Evolutionary conservation across 2,113 vertebrate species (phyloP).

Genomic region (Passer domesticus): DNA sequence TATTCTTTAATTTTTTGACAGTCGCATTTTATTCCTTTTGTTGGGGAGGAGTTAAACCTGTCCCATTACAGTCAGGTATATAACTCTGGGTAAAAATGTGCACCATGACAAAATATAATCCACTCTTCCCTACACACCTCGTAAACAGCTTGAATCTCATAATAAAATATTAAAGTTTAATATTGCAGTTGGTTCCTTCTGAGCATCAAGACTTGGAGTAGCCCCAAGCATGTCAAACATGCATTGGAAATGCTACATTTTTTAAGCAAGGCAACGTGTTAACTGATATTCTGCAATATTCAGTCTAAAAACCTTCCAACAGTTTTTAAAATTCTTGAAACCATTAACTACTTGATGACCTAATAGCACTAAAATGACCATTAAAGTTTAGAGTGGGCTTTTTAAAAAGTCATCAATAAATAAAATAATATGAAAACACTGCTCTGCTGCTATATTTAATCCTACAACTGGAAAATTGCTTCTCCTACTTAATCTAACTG

Average conservation of each 20-base stretch:
- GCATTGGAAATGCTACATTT: neutral
- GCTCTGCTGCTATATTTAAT: conserved; percentile 18
- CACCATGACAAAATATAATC: conserved; percentile 19
- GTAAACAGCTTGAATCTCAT: conserved; percentile 44
- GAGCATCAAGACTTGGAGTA: conserved; percentile 25
- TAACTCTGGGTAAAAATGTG: neutral
- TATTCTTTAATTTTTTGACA: neutral
- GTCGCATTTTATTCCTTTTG: neutral
- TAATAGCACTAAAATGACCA: conserved; percentile 7
- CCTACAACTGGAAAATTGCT: neutral
- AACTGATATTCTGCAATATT: neutral
- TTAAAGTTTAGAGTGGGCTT: conserved; percentile 17
- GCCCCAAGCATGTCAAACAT: conserved; percentile 35
- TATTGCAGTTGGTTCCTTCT: conserved; percentile 42
- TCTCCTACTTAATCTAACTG: conserved; percentile 7
- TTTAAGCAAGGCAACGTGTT: neutral
- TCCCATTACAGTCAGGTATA: neutral
- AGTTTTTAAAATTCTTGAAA: neutral
- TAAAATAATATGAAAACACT: neutral
- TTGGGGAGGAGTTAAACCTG: neutral
- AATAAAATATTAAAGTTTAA: conserved; percentile 63
- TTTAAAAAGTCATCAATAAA: neutral
- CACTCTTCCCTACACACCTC: neutral
- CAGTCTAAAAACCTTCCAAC: neutral
- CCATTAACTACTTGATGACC: conserved; percentile 6